Evolutionary conservation across 2,113 vertebrate genomes (phyloP), one percentile per base, ranked within the genome.

Genomic region (Galemys pyrenaicus): DNA sequence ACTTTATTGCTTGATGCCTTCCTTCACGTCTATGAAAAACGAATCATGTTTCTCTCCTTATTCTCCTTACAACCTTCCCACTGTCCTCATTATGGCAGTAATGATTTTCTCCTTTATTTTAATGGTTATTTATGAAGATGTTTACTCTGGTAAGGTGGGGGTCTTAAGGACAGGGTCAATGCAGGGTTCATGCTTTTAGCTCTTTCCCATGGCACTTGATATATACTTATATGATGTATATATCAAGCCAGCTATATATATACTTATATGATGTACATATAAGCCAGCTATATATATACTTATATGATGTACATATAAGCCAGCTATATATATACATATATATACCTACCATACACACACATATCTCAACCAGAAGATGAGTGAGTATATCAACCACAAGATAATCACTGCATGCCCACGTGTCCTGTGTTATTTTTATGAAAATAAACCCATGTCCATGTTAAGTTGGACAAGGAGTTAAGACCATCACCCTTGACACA

Each of bases 1-100:
- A 1, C 35, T 9, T 4, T 39, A 0, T 20, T 7, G 0, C 13
- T 17, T 3, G 6, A 28, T 49, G 28, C 51, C 82, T 60, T 58
- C 60, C n/a, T 0, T 70, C 6, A 1, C n/a, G 32, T 49, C 26
- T 62, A n/a, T 19, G 35, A 20, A 28, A 77, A 64, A 67, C 15
- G n/a, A 51, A 6, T 20, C 6, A n/a, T 41, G 35, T 12, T 24
- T 64, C 24, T 12, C 13, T 77, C 41, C 9, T 39, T 24, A 9
- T 37, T 28, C 22, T 20, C n/a, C 51, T 49, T 56, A 30, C 24
- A 35, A 10, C 49, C 46, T 12, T 12, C 12, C 1, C 5, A 82
- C 71, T 30, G 32, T n/a, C 35, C 35, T 11, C n/a, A 37, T 28
- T 26, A 0, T 13, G 1, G 58, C 11, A 35, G 17, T 37, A 15